Evolutionary conservation across 2,113 vertebrate genomes (phyloP).

Genomic region (Meriones unguiculatus): DNA sequence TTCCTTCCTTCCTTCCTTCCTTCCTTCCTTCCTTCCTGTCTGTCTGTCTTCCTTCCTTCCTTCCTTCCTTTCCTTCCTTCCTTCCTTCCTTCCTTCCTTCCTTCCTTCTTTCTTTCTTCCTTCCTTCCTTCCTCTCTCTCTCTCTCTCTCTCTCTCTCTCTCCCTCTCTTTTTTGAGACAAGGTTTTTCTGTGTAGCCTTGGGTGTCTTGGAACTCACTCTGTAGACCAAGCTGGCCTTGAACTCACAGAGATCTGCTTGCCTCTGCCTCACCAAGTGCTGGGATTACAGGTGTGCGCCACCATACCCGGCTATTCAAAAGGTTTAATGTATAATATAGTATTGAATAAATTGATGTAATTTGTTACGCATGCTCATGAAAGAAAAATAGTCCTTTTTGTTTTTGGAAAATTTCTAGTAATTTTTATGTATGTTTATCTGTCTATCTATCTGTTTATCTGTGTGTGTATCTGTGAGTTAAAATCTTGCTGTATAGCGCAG

Average conservation of each 20-base stretch:
- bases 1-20: no score
- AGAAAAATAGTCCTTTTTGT: constrained; percentile 61
- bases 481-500: not conserved
- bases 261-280: no score
- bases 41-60: no score
- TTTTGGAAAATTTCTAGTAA: constrained; percentile 42
- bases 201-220: no score
- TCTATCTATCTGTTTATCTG: fast-evolving
- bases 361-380: constrained; percentile 61
- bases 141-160: not conserved
- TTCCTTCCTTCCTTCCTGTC: not conserved
- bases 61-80: no score
- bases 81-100: no score
- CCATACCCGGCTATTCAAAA: not conserved
- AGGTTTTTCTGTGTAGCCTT: no score
- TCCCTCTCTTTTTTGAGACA: no score
- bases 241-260: no score
- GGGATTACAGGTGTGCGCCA: no score
- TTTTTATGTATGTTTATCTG: not conserved
- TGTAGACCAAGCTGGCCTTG: no score
- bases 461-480: not conserved
- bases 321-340: constrained; percentile 56
- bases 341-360: constrained; percentile 54
- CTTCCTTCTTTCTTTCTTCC: not conserved
- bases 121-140: no score